These are phyloP conservation scores for Stenchaetothrips biformis DNA, from an alignment of 2,888 invertebrate genomes.

Conservation along the genomic window DNA sequence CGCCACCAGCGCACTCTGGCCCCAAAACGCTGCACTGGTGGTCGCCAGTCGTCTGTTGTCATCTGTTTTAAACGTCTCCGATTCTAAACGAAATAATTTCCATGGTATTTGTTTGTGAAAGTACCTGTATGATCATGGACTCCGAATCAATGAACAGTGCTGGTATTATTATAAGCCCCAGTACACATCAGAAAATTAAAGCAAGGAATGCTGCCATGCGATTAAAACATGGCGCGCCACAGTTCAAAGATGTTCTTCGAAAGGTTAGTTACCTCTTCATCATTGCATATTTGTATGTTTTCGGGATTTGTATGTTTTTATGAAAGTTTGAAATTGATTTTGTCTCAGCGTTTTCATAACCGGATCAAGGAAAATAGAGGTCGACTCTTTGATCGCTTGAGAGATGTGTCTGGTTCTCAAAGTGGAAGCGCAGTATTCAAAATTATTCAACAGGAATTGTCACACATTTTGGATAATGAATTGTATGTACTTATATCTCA, in stretches of 20 bases:
- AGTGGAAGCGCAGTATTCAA: neutral
- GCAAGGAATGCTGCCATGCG: constrained; percentile 17
- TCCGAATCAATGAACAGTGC: neutral
- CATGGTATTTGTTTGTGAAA: neutral
- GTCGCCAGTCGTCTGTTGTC: neutral
- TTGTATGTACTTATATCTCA: too few species aligned
- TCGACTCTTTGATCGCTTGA: neutral
- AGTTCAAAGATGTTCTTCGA: constrained; percentile 6
- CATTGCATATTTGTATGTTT: too few species aligned
- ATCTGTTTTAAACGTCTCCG: neutral
- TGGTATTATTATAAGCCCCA: neutral
- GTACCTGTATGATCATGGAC: neutral
- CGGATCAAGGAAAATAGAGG: neutral
- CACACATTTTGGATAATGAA: neutral
- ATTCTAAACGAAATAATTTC: neutral
- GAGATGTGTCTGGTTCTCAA: neutral
- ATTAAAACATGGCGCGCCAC: neutral
- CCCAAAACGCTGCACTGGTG: neutral
- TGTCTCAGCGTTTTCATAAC: neutral
- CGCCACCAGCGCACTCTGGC: neutral
- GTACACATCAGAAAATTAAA: neutral
- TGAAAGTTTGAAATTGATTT: too few species aligned
- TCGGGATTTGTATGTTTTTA: too few species aligned
- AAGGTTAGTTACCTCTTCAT: neutral
- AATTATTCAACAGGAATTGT: neutral